Conservation (phyloP, 2,888 invertebrate species). For the Sialis fuliginosa region DNA sequence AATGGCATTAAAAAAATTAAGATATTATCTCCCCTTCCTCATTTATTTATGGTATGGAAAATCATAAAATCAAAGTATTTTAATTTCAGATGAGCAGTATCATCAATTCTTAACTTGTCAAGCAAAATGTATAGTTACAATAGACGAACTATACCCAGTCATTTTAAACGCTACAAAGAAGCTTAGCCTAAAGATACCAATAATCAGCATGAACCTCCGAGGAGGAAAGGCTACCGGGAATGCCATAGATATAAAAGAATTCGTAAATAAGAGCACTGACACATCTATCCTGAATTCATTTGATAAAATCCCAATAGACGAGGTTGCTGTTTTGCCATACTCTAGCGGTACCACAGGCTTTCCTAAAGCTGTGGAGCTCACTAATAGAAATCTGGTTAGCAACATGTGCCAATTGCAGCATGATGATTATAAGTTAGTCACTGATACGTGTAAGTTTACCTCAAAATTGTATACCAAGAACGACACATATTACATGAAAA, state of each 20-base stretch:
- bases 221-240: slow-evolving; percentile 29
- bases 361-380: slow-evolving; percentile 56
- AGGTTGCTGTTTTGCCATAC: slow-evolving; percentile 54
- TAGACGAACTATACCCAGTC: slow-evolving; percentile 30
- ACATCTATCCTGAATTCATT: slow-evolving; percentile 31
- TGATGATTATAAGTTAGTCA: background rate
- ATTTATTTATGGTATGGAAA: too few species aligned
- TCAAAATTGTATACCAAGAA: too few species aligned
- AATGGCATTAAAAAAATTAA: too few species aligned
- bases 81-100: slow-evolving; percentile 43
- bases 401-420: slow-evolving; percentile 19
- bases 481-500: too few species aligned
- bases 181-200: slow-evolving; percentile 27
- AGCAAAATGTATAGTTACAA: slow-evolving; percentile 45
- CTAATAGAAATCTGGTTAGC: slow-evolving; percentile 36
- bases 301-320: slow-evolving; percentile 30
- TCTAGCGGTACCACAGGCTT: slow-evolving; percentile 77
- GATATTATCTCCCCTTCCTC: too few species aligned
- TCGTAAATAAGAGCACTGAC: slow-evolving; percentile 30
- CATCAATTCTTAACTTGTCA: slow-evolving; percentile 41
- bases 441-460: background rate
- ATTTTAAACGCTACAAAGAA: slow-evolving; percentile 28
- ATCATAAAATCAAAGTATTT: too few species aligned
- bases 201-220: slow-evolving; percentile 32
- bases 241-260: slow-evolving; percentile 39